phyloP scores from a whole-genome alignment of 2,797 vertebrate species.

The Limosa lapponica region DNA sequence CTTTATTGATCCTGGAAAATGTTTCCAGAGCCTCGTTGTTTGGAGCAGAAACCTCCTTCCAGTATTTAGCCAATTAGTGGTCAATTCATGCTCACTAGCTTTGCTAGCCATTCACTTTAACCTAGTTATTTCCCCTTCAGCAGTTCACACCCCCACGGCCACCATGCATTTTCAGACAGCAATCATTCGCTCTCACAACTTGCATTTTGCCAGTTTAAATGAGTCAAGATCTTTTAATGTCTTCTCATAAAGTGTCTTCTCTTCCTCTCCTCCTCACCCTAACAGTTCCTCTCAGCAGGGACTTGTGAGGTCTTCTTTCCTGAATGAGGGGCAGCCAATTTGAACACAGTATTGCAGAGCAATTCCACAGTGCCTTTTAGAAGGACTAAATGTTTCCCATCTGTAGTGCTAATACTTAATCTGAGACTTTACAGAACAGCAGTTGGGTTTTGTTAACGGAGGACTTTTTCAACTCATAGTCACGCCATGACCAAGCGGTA shows the following conservation, averaged over 20 bases:
- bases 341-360: background rate
- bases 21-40: background rate
- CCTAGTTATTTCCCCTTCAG: background rate
- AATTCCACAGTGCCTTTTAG: background rate
- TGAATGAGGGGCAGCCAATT: accelerated
- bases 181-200: background rate
- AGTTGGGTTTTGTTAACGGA: background rate
- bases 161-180: background rate
- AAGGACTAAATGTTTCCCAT: background rate
- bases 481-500: background rate
- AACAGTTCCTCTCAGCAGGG: background rate
- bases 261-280: background rate
- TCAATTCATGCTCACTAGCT: background rate
- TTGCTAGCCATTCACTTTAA: background rate
- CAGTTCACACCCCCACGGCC: background rate
- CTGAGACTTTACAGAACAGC: background rate
- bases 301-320: background rate
- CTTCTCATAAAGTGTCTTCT: background rate
- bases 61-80: background rate
- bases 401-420: background rate
- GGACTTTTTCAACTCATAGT: background rate
- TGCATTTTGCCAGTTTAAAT: background rate
- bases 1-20: background rate
- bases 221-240: background rate
- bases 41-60: background rate